phyloP scores from a whole-genome alignment of 2,888 invertebrate genomes.

The Mesodorylaimus sp. region DNA sequence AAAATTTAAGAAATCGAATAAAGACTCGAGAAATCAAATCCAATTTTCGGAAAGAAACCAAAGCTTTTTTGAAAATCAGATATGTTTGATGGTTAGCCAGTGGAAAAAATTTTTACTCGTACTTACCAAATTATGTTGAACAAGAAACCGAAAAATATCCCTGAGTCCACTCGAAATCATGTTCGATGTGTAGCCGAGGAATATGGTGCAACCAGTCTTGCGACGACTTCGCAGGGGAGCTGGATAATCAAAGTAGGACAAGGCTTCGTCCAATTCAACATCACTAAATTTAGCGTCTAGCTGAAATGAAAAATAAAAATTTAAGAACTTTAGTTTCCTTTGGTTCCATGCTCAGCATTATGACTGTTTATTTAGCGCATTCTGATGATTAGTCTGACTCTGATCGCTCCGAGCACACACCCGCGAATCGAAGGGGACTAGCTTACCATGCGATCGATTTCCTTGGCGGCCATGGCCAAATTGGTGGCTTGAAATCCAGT shows the following conservation, averaged over 20 bases:
- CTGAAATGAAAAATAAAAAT: slow-evolving; percentile 29
- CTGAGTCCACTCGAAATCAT: slow-evolving; percentile 83
- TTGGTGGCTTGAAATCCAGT: slow-evolving; percentile 96
- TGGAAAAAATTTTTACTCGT: too few species aligned
- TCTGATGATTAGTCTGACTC: not conserved
- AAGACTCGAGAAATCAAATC: too few species aligned
- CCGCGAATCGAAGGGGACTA: not conserved
- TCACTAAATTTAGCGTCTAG: slow-evolving; percentile 36
- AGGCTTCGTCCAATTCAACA: slow-evolving; percentile 10
- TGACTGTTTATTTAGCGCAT: not conserved
- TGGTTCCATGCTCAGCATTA: not conserved
- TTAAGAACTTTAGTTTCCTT: not conserved
- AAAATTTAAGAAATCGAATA: too few species aligned
- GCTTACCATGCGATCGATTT: slow-evolving; percentile 70
- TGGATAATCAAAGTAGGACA: slow-evolving; percentile 21
- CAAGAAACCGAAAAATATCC: slow-evolving; percentile 70
- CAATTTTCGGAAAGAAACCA: too few species aligned
- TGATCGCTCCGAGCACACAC: not conserved
- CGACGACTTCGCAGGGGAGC: slow-evolving; percentile 19
- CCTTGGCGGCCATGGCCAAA: slow-evolving; percentile 69
- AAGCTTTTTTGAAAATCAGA: too few species aligned
- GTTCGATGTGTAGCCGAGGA: slow-evolving; percentile 90
- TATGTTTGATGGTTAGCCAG: too few species aligned
- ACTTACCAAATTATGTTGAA: slow-evolving; percentile 54
- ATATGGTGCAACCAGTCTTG: slow-evolving; percentile 60